Evolutionary conservation across 1,140 invertebrate genomes (phyloP).

Genomic region (Drosophila tristis): DNA sequence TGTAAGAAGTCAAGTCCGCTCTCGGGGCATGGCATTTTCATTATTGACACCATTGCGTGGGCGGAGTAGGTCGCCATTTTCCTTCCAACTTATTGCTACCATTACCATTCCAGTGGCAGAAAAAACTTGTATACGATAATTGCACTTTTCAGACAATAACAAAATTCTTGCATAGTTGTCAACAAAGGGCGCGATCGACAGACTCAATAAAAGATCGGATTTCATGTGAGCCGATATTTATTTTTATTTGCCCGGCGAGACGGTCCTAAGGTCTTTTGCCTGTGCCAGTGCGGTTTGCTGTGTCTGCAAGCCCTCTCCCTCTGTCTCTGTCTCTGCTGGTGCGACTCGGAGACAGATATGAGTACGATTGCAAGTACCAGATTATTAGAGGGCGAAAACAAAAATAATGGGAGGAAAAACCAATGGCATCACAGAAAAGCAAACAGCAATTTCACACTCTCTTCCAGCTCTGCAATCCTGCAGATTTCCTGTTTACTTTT

Average conservation of each 20-base stretch:
- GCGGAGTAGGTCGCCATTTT: slow-evolving; percentile 3
- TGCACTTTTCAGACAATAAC: slow-evolving; percentile 70
- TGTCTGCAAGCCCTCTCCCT: slow-evolving; percentile 16
- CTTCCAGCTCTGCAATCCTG: slow-evolving; percentile 42
- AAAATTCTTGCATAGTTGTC: slow-evolving; percentile 81
- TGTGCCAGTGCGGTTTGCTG: slow-evolving; percentile 43
- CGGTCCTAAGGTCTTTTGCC: slow-evolving; percentile 6
- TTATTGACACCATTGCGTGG: no score
- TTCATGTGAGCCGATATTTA: slow-evolving; percentile 74
- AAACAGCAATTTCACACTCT: slow-evolving; percentile 62
- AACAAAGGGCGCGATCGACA: slow-evolving; percentile 70
- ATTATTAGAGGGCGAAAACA: background rate
- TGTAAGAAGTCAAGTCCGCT: no score
- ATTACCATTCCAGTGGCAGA: slow-evolving; percentile 9
- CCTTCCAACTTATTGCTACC: slow-evolving; percentile 3
- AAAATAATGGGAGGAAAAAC: background rate
- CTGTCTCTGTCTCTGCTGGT: slow-evolving; percentile 23
- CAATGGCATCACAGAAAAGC: slow-evolving; percentile 22
- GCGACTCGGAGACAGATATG: background rate
- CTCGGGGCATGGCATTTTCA: no score
- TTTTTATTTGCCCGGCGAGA: slow-evolving; percentile 58
- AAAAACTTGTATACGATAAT: slow-evolving; percentile 56
- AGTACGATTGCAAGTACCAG: no score
- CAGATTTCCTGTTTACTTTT: slow-evolving; percentile 72
- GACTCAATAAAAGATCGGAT: slow-evolving; percentile 77